Base-by-base conservation (phyloP, 2,888 invertebrate species). In the Cataglyphis cursor region DNA sequence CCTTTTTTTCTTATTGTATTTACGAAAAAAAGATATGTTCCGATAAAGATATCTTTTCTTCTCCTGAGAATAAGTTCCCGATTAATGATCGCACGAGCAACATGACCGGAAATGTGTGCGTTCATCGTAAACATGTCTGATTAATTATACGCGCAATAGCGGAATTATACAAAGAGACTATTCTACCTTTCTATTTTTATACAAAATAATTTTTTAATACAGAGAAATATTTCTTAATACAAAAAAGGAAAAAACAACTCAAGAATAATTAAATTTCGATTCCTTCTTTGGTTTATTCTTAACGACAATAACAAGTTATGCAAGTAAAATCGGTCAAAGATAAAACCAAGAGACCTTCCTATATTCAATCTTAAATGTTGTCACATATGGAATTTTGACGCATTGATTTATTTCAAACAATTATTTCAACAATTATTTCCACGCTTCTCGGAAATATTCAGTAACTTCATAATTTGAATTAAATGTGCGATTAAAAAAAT, bases 271-370 rank as follows among this genome's bases (percentile, higher is more conserved):
- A 3, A n/a, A n/a, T 8, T 51, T 51, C 6, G 8, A 2, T 51
- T 51, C 8, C 5, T 51, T 51, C 2, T 51, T 51, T n/a, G 1
- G 5, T 3, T 48, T 0, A n/a, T 51, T 51, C 0, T 51, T n/a
- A 51, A n/a, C 8, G 6, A 8, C 8, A 51, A 51, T 51, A 51
- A 51, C 6, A n/a, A 48, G n/a, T 51, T 51, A 51, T 51, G n/a
- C 51, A 51, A 51, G n/a, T 51, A 51, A 51, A 51, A n/a, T 51
- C 8, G n/a, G n/a, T 51, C n/a, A 51, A 51, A 51, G 51, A 51
- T 51, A 51, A 51, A n/a, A 51, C 6, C n/a, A 51, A 51, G 8
- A 51, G n/a, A 51, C n/a, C 2, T 51, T 28, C 2, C 28, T 51
- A n/a, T 2, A 51, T 51, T n/a, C 2, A 51, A 51, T 51, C 8